phyloP scores from a whole-genome alignment of 2,888 invertebrate species.

The Phania funesta region DNA sequence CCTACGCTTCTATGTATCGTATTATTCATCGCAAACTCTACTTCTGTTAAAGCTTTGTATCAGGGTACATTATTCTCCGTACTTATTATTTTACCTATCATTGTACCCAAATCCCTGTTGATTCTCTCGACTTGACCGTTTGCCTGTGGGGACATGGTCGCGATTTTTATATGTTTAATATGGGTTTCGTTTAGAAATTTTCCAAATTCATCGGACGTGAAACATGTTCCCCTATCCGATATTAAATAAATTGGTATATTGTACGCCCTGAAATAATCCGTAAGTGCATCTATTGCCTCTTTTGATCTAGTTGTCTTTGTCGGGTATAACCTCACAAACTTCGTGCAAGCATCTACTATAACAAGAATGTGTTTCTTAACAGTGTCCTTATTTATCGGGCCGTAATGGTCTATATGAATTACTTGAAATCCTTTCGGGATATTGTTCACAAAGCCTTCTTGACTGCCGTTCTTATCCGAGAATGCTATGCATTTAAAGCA shows the following conservation, averaged over 20 bases:
- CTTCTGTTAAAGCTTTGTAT: slow-evolving; percentile 40
- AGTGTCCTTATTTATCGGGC: slow-evolving; percentile 37
- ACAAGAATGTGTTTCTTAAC: slow-evolving; percentile 53
- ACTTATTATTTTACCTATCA: slow-evolving; percentile 53
- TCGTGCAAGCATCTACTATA: slow-evolving; percentile 49
- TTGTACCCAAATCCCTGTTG: slow-evolving; percentile 49
- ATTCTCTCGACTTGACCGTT: slow-evolving; percentile 55
- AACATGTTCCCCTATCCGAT: no score
- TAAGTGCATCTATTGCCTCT: no score
- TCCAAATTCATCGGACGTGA: slow-evolving; percentile 10
- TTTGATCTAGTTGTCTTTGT: background rate
- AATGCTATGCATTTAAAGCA: slow-evolving; percentile 39
- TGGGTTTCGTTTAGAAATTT: slow-evolving; percentile 28
- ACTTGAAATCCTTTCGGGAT: slow-evolving; percentile 58
- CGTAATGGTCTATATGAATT: slow-evolving; percentile 62
- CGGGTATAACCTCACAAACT: slow-evolving; percentile 35
- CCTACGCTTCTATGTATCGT: slow-evolving; percentile 55
- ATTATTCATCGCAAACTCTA: slow-evolving; percentile 63
- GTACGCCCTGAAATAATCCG: no score
- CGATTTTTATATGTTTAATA: slow-evolving; percentile 47
- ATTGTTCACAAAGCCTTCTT: slow-evolving; percentile 25
- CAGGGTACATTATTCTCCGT: slow-evolving; percentile 6
- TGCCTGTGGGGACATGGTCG: slow-evolving; percentile 52
- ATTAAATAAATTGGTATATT: no score
- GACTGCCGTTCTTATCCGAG: background rate